phyloP scores from a whole-genome alignment of 2,888 invertebrate genomes.

The Microplitis manilae region DNA sequence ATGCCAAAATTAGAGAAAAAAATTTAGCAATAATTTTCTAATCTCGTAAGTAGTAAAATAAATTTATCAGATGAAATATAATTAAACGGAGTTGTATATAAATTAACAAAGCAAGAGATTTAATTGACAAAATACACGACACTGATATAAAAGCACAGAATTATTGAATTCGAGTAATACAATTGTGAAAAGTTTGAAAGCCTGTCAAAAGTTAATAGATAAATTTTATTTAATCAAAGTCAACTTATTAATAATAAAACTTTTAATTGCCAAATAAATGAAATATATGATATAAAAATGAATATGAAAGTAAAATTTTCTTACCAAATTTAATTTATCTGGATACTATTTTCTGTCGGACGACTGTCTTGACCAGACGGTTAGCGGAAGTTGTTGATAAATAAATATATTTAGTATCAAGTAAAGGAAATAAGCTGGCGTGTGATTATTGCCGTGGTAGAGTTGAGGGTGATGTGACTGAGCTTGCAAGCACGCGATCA shows the following conservation, averaged over 20 bases:
- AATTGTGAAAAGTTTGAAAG: neutral
- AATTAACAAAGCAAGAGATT: neutral
- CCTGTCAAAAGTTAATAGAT: too few species aligned
- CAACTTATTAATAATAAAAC: neutral
- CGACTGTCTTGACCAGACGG: neutral
- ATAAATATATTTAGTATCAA: neutral
- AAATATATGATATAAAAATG: neutral
- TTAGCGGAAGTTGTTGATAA: neutral
- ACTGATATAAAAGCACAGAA: neutral
- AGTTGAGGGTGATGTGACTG: constrained; percentile 64
- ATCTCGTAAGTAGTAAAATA: too few species aligned
- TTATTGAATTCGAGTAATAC: too few species aligned
- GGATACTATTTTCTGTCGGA: neutral
- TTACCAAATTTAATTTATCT: neutral
- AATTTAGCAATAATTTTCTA: too few species aligned
- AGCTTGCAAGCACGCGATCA: constrained; percentile 67
- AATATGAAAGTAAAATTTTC: neutral
- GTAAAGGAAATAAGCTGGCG: neutral
- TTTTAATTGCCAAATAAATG: too few species aligned
- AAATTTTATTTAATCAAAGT: too few species aligned
- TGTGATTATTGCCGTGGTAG: constrained; percentile 29
- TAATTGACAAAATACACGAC: neutral
- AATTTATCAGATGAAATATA: neutral
- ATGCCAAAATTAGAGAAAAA: too few species aligned
- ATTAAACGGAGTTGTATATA: neutral